Conservation (phyloP, 1,140 invertebrate species). For the Eurytemora carolleeae region DNA sequence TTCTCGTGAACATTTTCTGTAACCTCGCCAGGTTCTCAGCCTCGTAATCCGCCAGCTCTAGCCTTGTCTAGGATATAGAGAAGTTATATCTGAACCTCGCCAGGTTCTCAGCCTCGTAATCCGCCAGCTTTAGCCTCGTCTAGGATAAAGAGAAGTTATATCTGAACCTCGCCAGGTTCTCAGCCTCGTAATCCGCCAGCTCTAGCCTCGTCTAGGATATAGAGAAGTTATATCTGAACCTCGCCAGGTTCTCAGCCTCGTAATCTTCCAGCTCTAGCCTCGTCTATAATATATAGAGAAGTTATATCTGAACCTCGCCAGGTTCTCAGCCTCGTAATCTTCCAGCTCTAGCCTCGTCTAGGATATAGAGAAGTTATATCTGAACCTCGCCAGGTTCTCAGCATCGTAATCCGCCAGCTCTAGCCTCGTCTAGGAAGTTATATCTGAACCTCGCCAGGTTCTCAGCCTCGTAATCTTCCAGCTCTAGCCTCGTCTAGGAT, state of each 20-base stretch:
- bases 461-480: slow-evolving; percentile 96
- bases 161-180: too few relatives aligned
- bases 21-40: slow-evolving; percentile 91
- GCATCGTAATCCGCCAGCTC: slow-evolving; percentile 97
- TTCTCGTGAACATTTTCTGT: slow-evolving; percentile 97
- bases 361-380: too few relatives aligned
- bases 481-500: slow-evolving; percentile 80
- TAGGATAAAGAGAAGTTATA: too few relatives aligned
- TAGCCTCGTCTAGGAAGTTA: slow-evolving; percentile 65
- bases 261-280: slow-evolving; percentile 90
- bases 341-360: slow-evolving; percentile 88
- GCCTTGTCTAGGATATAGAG: slow-evolving; percentile 76
- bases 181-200: slow-evolving; percentile 93
- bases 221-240: too few relatives aligned
- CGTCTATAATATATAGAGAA: too few relatives aligned
- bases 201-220: slow-evolving; percentile 87
- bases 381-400: too few relatives aligned
- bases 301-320: too few relatives aligned
- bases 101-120: slow-evolving; percentile 95
- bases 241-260: slow-evolving; percentile 90
- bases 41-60: slow-evolving; percentile 95
- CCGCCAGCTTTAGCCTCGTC: slow-evolving; percentile 79
- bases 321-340: slow-evolving; percentile 93
- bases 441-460: too few relatives aligned
- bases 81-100: too few relatives aligned